Base-by-base conservation (phyloP, 2,888 invertebrate genomes). In the Drosophila histrio region DNA sequence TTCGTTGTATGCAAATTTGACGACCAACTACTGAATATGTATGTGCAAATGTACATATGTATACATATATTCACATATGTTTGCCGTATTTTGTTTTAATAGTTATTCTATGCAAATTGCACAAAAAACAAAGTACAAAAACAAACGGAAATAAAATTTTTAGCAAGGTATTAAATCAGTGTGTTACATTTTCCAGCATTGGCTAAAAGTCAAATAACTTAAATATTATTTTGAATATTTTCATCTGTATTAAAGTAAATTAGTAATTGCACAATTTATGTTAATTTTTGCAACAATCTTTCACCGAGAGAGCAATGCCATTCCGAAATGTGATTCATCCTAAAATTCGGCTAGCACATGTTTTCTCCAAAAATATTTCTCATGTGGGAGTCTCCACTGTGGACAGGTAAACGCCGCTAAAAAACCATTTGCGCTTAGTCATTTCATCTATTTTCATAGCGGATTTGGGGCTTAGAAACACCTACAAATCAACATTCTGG, bases 381-480 rank as follows among this genome's bases (percentile, higher is more conserved):
- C 53, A 59, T 68, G 87, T 83, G 74, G 70, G 81, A 59, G 79
- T 36, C 46, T 61, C 60, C 50, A 54, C 53, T 41, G 46, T 63
- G 24, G 46, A 39, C 65, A 81, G 57, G 71, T 79, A 68, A 75
- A 75, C 19, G 69, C 50, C 44, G 46, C 69, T 41, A 57, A 65
- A 54, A 44, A 41, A 26, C 61, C 22, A 56, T 79, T 76, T 59
- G 26, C 65, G 81, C 87, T 86, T 77, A 70, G 81, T 82, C 82
- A 82, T 76, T 59, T 54, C 21, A 43, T 46, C 64, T 86, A 78
- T 82, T 81, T 81, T 82, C 46, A 76, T 79, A 64, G 39, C 60
- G 61, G 83, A 82, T 81, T 86, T 80, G 75, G 30, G 71, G 73
- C 84, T 84, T 86, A 78, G 78, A 60, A 64, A 82, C 81, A 77